Evolutionary conservation across 2,113 vertebrate genomes (phyloP).

Genomic region (Xiphorhynchus elegans): DNA sequence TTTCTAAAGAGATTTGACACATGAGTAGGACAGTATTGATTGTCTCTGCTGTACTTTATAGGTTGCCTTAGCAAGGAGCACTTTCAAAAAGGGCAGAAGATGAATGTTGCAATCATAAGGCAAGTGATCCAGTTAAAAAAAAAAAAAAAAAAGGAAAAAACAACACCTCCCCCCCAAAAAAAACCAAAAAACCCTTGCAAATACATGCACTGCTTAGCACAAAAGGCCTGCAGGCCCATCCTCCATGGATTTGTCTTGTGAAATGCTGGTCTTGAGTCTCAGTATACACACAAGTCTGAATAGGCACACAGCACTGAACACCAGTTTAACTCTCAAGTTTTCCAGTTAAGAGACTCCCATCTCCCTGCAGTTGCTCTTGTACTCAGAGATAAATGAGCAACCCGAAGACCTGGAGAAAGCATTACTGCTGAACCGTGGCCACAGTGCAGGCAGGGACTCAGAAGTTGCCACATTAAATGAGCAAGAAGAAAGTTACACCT

Average conservation of each 20-base stretch:
- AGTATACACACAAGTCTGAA: rapidly evolving
- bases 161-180: no score
- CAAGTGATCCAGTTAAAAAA: neutral
- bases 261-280: neutral
- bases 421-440: neutral
- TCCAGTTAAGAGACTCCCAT: neutral
- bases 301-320: neutral
- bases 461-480: neutral
- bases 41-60: neutral
- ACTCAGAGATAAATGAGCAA: neutral
- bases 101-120: neutral
- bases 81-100: neutral
- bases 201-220: neutral
- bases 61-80: neutral
- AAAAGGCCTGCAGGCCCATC: neutral
- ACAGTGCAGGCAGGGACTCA: neutral
- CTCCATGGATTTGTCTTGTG: neutral
- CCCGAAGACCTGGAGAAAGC: neutral
- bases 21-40: neutral
- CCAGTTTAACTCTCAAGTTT: neutral
- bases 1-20: neutral
- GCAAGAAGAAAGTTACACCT: neutral
- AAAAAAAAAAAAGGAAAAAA: neutral
- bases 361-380: neutral
- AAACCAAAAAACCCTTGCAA: neutral